These are phyloP conservation scores for Drosophila austrosaltans DNA, from an alignment of 2,888 invertebrate species.

Conservation along the genomic window DNA sequence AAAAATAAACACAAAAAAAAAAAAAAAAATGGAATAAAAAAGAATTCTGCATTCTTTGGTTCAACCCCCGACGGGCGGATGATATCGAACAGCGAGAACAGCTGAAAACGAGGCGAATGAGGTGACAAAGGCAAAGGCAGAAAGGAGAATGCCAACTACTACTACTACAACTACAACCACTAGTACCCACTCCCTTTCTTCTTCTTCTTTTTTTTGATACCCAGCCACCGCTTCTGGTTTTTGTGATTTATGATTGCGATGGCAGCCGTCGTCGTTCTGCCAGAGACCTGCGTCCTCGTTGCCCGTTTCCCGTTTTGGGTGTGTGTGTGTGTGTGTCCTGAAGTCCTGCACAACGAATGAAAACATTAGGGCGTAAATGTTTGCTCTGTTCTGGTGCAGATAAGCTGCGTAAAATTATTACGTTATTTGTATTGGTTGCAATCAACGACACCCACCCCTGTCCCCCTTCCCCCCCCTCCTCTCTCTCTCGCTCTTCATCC, in stretches of 20 bases:
- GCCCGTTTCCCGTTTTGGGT: not conserved
- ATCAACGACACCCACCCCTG: constrained; percentile 60
- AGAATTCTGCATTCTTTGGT: not conserved
- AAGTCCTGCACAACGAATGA: constrained; percentile 61
- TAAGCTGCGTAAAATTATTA: constrained; percentile 82
- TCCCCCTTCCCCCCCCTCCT: not conserved
- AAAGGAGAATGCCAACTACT: not conserved
- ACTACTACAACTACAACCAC: too few relatives aligned
- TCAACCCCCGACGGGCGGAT: constrained; percentile 58
- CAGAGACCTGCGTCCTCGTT: not conserved
- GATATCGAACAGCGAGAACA: constrained; percentile 42
- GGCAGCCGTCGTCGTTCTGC: constrained; percentile 53
- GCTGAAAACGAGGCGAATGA: constrained; percentile 1
- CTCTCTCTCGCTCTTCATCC: not conserved
- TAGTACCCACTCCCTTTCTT: not conserved
- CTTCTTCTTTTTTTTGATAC: not conserved
- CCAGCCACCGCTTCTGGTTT: not conserved
- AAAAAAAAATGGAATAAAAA: too few relatives aligned
- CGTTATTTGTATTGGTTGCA: constrained; percentile 81
- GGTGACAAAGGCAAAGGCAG: constrained; percentile 35
- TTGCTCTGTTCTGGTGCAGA: constrained; percentile 82
- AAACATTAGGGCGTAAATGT: constrained; percentile 82
- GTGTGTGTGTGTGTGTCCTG: constrained; percentile 2
- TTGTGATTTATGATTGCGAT: constrained; percentile 67
- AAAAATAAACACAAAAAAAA: too few relatives aligned